Conservation (phyloP, 53 echinoderm and acorn worm species). For the Luidia sarsii region DNA sequence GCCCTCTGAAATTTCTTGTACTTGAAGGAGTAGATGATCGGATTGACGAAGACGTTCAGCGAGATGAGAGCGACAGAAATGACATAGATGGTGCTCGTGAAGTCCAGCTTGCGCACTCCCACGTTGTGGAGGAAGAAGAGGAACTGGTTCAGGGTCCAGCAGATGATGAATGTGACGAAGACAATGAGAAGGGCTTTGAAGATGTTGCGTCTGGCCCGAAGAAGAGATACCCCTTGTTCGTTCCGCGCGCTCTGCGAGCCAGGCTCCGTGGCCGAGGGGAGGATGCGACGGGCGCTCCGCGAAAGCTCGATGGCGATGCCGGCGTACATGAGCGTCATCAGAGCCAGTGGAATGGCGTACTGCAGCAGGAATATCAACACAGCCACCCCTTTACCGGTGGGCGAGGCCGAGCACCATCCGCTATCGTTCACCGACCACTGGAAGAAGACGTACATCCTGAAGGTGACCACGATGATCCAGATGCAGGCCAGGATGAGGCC, state of each 20-base stretch:
- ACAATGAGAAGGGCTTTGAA: conserved; percentile 70
- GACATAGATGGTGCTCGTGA: conserved; percentile 33
- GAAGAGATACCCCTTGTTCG: conserved; percentile 6
- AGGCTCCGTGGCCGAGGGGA: background rate
- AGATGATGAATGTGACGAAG: conserved; percentile 70
- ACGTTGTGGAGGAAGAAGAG: conserved; percentile 68
- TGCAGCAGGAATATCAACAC: conserved; percentile 31
- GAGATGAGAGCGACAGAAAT: conserved; percentile 30
- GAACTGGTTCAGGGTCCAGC: conserved; percentile 80
- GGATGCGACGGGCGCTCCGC: conserved; percentile 8
- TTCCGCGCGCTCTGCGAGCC: background rate
- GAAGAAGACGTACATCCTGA: conserved; percentile 32
- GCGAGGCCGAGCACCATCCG: background rate
- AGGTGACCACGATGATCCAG: conserved; percentile 2
- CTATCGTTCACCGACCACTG: conserved; percentile 13
- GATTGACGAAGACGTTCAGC: conserved; percentile 40
- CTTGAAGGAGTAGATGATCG: conserved; percentile 52
- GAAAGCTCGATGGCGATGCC: conserved; percentile 30
- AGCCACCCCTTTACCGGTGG: conserved; percentile 10
- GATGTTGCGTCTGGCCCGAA: conserved; percentile 49
- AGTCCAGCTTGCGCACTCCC: conserved; percentile 10
- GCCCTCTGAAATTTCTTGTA: conserved; percentile 51
- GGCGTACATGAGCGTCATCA: conserved; percentile 40
- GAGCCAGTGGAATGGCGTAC: conserved; percentile 21
- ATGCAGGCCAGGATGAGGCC: conserved; percentile 14